Evolutionary conservation across 2,113 vertebrate species (phyloP).

Genomic region (Alaudala cheleensis): DNA sequence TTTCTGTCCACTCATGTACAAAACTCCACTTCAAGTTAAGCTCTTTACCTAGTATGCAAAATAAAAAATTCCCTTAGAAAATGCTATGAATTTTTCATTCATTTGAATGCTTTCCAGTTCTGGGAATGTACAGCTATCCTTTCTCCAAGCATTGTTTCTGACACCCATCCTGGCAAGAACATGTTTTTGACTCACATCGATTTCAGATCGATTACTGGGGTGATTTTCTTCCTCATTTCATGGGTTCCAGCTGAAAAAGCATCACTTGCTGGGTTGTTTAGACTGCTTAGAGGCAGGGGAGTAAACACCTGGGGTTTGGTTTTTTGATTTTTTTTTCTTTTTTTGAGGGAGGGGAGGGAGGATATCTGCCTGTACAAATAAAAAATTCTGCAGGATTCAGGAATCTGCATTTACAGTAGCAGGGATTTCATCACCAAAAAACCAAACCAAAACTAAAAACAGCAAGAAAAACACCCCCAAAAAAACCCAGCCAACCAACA

Average conservation of each 20-base stretch:
- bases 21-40: neutral
- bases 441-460: neutral
- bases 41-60: neutral
- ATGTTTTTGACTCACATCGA: neutral
- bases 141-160: neutral
- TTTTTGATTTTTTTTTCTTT: neutral
- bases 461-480: too few species aligned
- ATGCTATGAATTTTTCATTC: neutral
- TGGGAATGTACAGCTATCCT: neutral
- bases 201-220: neutral
- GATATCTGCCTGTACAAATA: neutral
- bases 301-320: neutral
- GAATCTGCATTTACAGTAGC: neutral
- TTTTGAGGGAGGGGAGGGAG: accelerated
- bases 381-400: neutral
- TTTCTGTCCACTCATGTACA: neutral
- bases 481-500: neutral
- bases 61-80: neutral
- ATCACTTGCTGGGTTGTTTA: neutral
- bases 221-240: neutral
- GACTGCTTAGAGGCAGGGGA: neutral
- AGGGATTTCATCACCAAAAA: neutral
- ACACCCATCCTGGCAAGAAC: neutral
- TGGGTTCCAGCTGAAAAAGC: neutral
- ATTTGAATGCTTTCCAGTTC: neutral